These are phyloP conservation scores for Thamnophis sirtalis DNA, from an alignment of 2,113 vertebrate genomes.

Conservation along the genomic window DNA sequence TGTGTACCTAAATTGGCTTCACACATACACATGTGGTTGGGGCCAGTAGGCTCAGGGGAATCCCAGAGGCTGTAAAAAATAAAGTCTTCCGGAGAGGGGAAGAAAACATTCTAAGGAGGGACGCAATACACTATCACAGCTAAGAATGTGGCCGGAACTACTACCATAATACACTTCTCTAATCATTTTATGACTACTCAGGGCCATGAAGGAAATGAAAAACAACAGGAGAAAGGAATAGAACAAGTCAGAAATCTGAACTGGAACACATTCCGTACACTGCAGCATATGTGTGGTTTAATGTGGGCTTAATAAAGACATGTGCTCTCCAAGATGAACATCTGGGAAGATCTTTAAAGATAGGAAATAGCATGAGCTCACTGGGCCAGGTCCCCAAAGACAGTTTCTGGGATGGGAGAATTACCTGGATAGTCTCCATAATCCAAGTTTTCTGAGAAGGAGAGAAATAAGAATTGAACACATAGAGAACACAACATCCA, in stretches of 20 bases:
- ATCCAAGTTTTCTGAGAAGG: conserved; percentile 5
- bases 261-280: neutral
- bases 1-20: neutral
- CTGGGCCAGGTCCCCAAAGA: too few relatives aligned
- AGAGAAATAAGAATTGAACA: neutral
- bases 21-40: neutral
- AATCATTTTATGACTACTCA: neutral
- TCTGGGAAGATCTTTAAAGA: neutral
- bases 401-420: neutral
- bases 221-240: neutral
- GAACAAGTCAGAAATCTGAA: neutral
- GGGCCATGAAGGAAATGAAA: neutral
- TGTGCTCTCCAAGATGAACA: neutral
- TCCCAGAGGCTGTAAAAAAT: neutral
- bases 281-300: neutral
- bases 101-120: neutral
- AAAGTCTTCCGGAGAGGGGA: neutral
- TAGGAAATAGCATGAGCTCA: neutral
- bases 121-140: neutral
- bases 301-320: neutral
- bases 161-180: neutral
- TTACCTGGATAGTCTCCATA: conserved; percentile 32
- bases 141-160: neutral
- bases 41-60: neutral
- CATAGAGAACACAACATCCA: neutral